Percentiles rank a stretch among this genome's conserved stretches.
Evolutionary conservation across 2,888 invertebrate genomes (phyloP).

Genomic region (Agriopis leucophaearia): DNA sequence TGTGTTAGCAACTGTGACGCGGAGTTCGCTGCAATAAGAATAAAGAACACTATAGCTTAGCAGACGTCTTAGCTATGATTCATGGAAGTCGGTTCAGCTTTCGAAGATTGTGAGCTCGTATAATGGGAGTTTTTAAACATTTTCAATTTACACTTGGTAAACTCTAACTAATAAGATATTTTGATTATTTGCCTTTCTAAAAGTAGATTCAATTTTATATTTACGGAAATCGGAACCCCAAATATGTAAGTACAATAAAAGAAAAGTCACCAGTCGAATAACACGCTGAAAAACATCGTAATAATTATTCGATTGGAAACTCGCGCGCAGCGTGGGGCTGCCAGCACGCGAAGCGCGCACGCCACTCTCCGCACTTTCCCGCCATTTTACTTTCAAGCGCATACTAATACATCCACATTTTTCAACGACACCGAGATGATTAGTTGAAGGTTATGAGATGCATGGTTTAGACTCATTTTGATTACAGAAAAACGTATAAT

Average conservation of each 20-base stretch:
- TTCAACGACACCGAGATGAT: constrained; percentile 50
- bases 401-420: constrained; percentile 68
- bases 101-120: too few relatives aligned
- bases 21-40: too few relatives aligned
- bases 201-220: too few relatives aligned
- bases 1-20: too few relatives aligned
- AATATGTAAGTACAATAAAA: constrained; percentile 17
- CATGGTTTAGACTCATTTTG: neutral
- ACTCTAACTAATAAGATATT: too few relatives aligned
- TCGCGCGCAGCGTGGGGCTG: constrained; percentile 58
- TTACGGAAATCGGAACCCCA: constrained; percentile 21
- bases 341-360: constrained; percentile 67
- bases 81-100: too few relatives aligned
- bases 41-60: too few relatives aligned
- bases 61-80: too few relatives aligned
- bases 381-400: constrained; percentile 85
- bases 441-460: constrained; percentile 4
- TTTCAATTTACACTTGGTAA: too few relatives aligned
- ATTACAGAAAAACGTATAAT: neutral
- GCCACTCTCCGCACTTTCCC: constrained; percentile 77
- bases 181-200: too few relatives aligned
- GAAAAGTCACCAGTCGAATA: constrained; percentile 15
- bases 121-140: too few relatives aligned
- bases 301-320: constrained; percentile 75
- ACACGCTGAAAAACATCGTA: constrained; percentile 55